Evolutionary conservation across 2,888 invertebrate species (phyloP).

Genomic region (Apoda limacodes): DNA sequence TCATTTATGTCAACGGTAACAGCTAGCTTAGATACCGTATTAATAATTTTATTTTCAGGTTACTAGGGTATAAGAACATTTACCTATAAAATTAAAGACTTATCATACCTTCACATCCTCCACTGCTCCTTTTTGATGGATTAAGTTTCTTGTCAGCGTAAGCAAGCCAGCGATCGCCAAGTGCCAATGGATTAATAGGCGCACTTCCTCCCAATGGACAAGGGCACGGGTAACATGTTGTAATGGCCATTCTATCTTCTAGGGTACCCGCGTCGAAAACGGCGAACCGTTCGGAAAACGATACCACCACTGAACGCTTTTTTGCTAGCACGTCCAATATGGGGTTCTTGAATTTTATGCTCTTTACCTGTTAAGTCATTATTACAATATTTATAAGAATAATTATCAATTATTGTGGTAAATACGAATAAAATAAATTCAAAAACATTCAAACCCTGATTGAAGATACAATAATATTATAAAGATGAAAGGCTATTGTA

Average conservation of each 20-base stretch:
- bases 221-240: conserved; percentile 90
- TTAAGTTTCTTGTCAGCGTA: conserved; percentile 89
- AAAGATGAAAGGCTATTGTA: no score
- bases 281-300: conserved; percentile 90
- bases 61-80: no score
- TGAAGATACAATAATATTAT: no score
- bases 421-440: not conserved
- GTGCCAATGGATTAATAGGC: conserved; percentile 81
- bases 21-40: no score
- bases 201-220: conserved; percentile 71
- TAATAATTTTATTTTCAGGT: no score
- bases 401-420: conserved; percentile 10
- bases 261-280: conserved; percentile 91
- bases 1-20: no score
- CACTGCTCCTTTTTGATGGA: conserved; percentile 81
- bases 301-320: conserved; percentile 86
- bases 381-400: no score
- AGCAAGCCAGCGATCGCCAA: conserved; percentile 88
- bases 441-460: no score
- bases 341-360: conserved; percentile 92
- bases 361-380: conserved; percentile 84
- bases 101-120: conserved; percentile 85
- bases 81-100: no score
- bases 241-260: conserved; percentile 87
- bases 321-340: conserved; percentile 92